A percentile compares a stretch with the other conserved stretches of the same genome.
Evolutionary conservation across 2,797 vertebrate species (phyloP).

Genomic region (Myotis planiceps): DNA sequence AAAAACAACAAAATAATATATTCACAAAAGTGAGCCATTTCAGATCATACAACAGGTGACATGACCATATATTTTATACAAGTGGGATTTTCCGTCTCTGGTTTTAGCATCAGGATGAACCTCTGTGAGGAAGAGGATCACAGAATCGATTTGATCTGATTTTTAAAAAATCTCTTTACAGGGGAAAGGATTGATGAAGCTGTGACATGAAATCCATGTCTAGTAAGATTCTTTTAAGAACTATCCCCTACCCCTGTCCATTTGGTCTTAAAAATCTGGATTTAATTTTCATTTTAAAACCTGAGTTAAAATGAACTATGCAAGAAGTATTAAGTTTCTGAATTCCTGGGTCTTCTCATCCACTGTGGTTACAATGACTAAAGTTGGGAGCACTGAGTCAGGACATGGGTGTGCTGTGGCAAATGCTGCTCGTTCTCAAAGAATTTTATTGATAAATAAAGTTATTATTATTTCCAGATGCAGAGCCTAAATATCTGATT

Average conservation of each 20-base stretch:
- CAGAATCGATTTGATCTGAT: not conserved
- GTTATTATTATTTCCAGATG: slow-evolving; percentile 89
- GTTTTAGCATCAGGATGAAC: not conserved
- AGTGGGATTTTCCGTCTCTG: not conserved
- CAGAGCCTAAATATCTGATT: slow-evolving; percentile 96
- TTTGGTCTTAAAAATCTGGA: slow-evolving; percentile 52
- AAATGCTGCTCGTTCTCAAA: not conserved
- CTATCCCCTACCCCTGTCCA: not conserved
- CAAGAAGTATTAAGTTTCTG: not conserved
- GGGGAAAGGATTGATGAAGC: not conserved
- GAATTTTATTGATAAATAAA: slow-evolving; percentile 42
- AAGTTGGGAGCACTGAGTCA: not conserved
- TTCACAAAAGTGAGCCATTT: not conserved
- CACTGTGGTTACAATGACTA: not conserved
- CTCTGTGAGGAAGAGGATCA: not conserved
- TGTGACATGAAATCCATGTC: not conserved
- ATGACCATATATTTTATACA: not conserved
- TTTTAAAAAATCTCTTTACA: not conserved
- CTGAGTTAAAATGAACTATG: not conserved
- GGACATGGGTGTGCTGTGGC: not conserved
- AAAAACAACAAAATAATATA: not conserved
- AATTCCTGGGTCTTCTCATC: not conserved
- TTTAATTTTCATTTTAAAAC: slow-evolving; percentile 50
- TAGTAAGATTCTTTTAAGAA: not conserved
- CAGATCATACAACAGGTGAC: not conserved